Evolutionary conservation across 2,888 invertebrate genomes (phyloP), one percentile per base, ranked within the genome.

Genomic region (Colletes collaris): DNA sequence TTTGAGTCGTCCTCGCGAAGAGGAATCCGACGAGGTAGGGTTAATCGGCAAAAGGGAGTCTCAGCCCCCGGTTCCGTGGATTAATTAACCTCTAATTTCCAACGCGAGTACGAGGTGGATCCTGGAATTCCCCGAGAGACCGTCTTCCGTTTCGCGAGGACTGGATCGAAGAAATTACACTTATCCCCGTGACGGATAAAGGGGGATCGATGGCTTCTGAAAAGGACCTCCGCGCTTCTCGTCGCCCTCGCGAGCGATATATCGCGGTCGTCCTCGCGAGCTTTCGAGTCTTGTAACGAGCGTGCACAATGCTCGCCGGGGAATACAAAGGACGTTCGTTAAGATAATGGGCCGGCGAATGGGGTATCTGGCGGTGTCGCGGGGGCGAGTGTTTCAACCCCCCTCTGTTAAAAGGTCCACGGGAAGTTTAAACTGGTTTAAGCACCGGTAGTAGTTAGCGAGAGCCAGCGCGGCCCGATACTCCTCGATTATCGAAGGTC

Each of bases 321-420:
- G 70, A 64, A 66, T 71, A 87, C 89, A 89, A 89, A 88, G 86
- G 82, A 46, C 71, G 85, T 88, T 89, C 88, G 87, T 89, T 89
- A 89, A 85, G 86, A 87, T 88, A 89, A 89, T 89, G 85, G 86
- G 68, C 69, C 74, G 72, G 71, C 67, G 83, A 80, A 82, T 70
- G 76, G 80, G 69, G 72, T 69, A 69, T 60, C 64, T 60, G 84
- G 13, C n/a, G 70, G 59, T 80, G 79, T 76, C 71, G 52, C 73
- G 56, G 64, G 67, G 40, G 40, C 10, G 59, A 10, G 77, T 68
- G 58, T 75, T 75, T 58, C 53, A 7, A 68, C 27, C 63, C 65
- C 37, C 37, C 35, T 56, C 58, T 19, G 60, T 62, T 76, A 62
- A 76, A 70, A 67, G 70, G 69, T 70, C 67, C 70, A 60, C 44